Conservation (phyloP, 2,888 invertebrate genomes). For the Drosophila mercatorum region DNA sequence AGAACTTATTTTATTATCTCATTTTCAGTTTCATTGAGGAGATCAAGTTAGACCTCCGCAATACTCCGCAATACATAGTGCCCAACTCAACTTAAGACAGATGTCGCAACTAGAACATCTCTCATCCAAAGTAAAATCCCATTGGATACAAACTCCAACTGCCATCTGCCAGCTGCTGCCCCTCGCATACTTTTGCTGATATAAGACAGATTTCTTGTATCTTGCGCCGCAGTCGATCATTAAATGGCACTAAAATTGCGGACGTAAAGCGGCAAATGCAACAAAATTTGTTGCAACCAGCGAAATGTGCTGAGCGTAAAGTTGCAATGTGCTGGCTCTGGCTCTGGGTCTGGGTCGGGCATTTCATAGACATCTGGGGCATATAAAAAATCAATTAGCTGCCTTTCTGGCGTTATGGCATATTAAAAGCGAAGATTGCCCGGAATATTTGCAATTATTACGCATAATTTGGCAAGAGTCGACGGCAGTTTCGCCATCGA, state of each 20-base stretch:
- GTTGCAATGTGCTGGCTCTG: conserved; percentile 12
- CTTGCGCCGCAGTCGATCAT: neutral
- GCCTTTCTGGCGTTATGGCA: conserved; percentile 9
- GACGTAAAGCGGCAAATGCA: conserved; percentile 1
- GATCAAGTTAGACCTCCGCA: too few relatives aligned
- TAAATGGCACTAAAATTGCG: neutral
- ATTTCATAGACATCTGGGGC: conserved; percentile 3
- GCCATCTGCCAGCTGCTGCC: too few relatives aligned
- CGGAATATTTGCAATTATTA: conserved; percentile 66
- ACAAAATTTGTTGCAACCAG: conserved; percentile 10
- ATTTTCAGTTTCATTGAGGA: too few relatives aligned
- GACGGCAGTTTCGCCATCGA: conserved; percentile 24
- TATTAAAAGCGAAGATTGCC: conserved; percentile 38
- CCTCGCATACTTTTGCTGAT: too few relatives aligned
- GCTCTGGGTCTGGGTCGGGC: too few relatives aligned
- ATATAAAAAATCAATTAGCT: conserved; percentile 69
- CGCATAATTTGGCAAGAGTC: conserved; percentile 65
- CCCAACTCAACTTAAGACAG: too few relatives aligned
- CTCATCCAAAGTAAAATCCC: neutral
- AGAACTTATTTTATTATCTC: too few relatives aligned
- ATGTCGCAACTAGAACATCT: too few relatives aligned
- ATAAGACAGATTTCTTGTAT: neutral
- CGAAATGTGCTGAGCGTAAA: conserved; percentile 15
- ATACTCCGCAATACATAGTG: too few relatives aligned
- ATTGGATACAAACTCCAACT: neutral